These are phyloP conservation scores for Mesitornis unicolor DNA, from an alignment of 2,113 vertebrate genomes.

Conservation along the genomic window DNA sequence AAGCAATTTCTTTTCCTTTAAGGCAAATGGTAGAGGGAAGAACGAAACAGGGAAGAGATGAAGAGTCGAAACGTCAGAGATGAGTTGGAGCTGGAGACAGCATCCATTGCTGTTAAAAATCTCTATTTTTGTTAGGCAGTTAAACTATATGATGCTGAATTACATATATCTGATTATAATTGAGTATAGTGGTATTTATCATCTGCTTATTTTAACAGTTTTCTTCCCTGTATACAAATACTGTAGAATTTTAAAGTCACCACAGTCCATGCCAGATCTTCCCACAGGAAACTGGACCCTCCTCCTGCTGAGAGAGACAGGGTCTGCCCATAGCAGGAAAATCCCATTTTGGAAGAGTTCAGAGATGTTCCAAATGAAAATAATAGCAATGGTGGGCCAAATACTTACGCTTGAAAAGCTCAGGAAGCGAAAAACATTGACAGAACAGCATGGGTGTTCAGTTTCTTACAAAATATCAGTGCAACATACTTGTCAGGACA, in stretches of 20 bases:
- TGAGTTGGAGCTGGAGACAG: not conserved
- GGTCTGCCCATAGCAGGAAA: fast-evolving
- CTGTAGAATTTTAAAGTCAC: not conserved
- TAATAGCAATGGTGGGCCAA: not conserved
- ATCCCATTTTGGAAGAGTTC: not conserved
- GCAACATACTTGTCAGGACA: not conserved
- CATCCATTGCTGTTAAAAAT: not conserved
- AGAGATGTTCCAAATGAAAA: not conserved
- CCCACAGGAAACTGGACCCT: not conserved
- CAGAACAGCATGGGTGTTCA: not conserved
- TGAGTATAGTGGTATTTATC: not conserved
- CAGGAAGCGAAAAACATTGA: not conserved
- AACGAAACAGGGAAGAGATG: not conserved
- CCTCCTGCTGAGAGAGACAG: not conserved
- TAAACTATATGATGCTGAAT: not conserved
- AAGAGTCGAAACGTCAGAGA: not conserved
- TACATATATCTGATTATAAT: not conserved
- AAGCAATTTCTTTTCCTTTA: not conserved
- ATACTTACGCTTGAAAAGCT: not conserved
- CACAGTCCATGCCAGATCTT: not conserved
- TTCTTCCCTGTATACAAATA: not conserved
- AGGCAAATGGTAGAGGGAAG: not conserved
- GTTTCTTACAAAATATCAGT: not conserved
- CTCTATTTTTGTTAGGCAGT: not conserved
- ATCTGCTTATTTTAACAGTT: not conserved